These are phyloP conservation scores for Heliconius eleuchia DNA, from an alignment of 1,140 invertebrate species.

Conservation along the genomic window DNA sequence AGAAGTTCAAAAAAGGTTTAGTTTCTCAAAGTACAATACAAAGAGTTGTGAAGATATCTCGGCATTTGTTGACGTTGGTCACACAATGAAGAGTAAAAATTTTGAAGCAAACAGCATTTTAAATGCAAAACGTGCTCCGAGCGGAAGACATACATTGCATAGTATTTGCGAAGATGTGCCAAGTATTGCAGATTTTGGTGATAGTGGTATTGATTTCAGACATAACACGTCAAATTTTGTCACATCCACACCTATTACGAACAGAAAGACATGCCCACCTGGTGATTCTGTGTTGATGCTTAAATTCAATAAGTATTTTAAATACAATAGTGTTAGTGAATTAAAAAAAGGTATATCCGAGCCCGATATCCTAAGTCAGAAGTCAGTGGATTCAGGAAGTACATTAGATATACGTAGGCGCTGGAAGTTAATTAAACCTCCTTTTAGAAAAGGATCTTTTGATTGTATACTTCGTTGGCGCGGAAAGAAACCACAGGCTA, in stretches of 20 bases:
- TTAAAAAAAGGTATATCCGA: constrained; percentile 69
- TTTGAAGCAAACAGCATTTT: constrained; percentile 73
- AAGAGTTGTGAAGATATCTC: constrained; percentile 74
- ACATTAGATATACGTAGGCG: constrained; percentile 59
- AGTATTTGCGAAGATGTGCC: constrained; percentile 63
- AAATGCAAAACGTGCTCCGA: constrained; percentile 56
- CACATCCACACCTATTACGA: constrained; percentile 70
- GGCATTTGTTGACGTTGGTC: constrained; percentile 65
- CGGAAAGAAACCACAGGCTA: constrained; percentile 56
- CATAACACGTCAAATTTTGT: constrained; percentile 49
- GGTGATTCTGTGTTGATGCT: constrained; percentile 59
- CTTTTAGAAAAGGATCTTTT: constrained; percentile 70
- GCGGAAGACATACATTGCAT: constrained; percentile 51
- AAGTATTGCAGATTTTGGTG: constrained; percentile 52
- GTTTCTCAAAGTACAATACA: constrained; percentile 66
- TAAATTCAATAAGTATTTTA: constrained; percentile 64
- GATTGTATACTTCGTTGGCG: constrained; percentile 70
- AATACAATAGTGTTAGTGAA: constrained; percentile 57
- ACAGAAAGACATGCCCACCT: constrained; percentile 61
- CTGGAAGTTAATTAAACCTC: constrained; percentile 66
- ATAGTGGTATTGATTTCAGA: constrained; percentile 63
- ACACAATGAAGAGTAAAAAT: constrained; percentile 62
- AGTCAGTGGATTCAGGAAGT: constrained; percentile 50
- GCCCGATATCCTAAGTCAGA: constrained; percentile 64
- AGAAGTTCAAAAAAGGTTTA: constrained; percentile 44